Percentiles rank a stretch among this genome's conserved stretches.
These are phyloP conservation scores for Disparrhopalites patrizii DNA, from an alignment of 2,888 invertebrate genomes.

Conservation along the genomic window DNA sequence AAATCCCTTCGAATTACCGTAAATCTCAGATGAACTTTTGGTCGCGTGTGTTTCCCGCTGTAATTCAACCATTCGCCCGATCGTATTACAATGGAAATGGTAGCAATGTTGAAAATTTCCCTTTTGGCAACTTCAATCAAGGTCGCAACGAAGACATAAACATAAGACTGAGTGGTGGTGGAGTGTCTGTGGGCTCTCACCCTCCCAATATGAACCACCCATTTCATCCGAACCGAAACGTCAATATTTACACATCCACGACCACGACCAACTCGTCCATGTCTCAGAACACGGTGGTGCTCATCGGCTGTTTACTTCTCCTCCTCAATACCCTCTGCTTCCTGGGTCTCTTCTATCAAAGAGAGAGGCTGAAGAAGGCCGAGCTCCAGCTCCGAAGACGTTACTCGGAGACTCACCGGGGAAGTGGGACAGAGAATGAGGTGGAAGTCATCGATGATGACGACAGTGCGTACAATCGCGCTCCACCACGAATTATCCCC, in stretches of 20 bases:
- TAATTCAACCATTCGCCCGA: constrained; percentile 35
- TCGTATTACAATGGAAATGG: constrained; percentile 3
- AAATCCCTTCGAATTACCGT: constrained; percentile 39
- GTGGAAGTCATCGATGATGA: constrained; percentile 8
- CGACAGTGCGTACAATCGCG: constrained; percentile 20
- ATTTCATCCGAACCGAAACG: background rate
- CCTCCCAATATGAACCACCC: background rate
- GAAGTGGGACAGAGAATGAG: constrained; percentile 9
- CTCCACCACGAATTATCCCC: background rate
- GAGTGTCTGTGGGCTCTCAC: no score
- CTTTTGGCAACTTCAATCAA: constrained; percentile 8
- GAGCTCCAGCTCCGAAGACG: constrained; percentile 39
- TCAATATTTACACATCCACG: background rate
- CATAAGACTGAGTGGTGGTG: background rate
- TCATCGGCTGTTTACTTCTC: constrained; percentile 42
- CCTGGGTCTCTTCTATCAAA: constrained; percentile 45
- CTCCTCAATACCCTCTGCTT: constrained; percentile 44
- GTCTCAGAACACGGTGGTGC: constrained; percentile 39
- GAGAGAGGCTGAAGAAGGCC: constrained; percentile 42
- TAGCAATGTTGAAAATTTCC: constrained; percentile 1
- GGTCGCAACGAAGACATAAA: background rate
- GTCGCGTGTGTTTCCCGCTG: constrained; percentile 34
- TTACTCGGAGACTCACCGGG: constrained; percentile 26
- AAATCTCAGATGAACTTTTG: constrained; percentile 35
- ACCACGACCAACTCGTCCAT: constrained; percentile 30